Evolutionary conservation across 2,888 invertebrate species (phyloP), one percentile per base, ranked within the genome.

Genomic region (Cephus pygmeus): DNA sequence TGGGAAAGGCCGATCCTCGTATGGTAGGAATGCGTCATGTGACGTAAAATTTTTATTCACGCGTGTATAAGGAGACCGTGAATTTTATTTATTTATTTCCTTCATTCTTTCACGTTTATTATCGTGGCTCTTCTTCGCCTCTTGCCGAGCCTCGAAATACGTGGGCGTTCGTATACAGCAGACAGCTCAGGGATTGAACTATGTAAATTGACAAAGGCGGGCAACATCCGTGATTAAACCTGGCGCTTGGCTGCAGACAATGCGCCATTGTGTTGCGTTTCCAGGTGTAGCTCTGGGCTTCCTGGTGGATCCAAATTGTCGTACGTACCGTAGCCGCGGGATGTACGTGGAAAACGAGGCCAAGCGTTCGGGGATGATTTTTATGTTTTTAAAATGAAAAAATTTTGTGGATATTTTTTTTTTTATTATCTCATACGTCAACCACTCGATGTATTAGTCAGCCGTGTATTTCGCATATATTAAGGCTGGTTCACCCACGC

Each of bases 141-240:
- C 40, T 40, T 9, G 15, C 23, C 6, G 56, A 23, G 56, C 56
- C 2, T 56, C 23, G 56, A 56, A 56, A 56, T 23, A 56, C 56
- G 56, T 56, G 56, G 56, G 23, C 56, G 23, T 9, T 23, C 56
- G 56, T 56, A 23, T 23, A 23, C 9, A 23, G 23, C 40, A 23
- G 23, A 56, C 71, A 31, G n/a, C 31, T 3, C 23, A 34, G 31
- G 71, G 71, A 31, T 71, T 34, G 71, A 71, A 71, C 81, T 84
- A 85, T 85, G 86, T 83, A 86, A 85, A 87, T 88, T 85, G 88
- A 88, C 88, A 88, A 87, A 86, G 86, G 82, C 84, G 84, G 80
- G 84, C 83, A 85, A 85, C 88, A 87, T 87, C 87, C 87, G 88
- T 85, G 87, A 88, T 88, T 85, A 88, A 87, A 84, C 81, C 84